Conservation (phyloP, 2,888 invertebrate genomes). For the Gordius sp. region DNA sequence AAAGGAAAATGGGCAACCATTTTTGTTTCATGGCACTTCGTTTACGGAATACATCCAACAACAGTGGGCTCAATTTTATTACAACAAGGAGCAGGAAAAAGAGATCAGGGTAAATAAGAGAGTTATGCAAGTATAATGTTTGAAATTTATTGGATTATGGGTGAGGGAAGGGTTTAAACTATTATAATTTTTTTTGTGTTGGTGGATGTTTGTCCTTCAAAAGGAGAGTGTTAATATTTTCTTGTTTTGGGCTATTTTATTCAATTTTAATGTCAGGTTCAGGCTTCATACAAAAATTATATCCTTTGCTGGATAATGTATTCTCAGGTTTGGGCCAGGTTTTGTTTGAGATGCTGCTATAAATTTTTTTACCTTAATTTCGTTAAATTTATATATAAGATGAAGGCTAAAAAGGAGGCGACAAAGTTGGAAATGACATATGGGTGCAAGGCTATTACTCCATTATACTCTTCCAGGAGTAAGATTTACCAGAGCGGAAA, state of each 20-base stretch:
- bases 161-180: too few species aligned
- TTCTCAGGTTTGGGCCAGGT: too few species aligned
- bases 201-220: too few species aligned
- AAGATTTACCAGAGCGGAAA: not conserved
- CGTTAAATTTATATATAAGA: not conserved
- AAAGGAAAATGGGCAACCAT: not conserved
- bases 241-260: too few species aligned
- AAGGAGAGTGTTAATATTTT: too few species aligned
- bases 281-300: too few species aligned
- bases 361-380: not conserved
- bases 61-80: conserved; percentile 2
- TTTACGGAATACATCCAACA: not conserved
- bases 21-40: not conserved
- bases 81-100: conserved; percentile 5
- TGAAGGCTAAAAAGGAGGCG: conserved; percentile 1
- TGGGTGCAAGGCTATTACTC: not conserved
- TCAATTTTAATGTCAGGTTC: too few species aligned
- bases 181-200: too few species aligned
- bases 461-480: not conserved
- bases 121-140: not conserved
- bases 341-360: not conserved
- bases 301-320: too few species aligned
- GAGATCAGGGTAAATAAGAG: not conserved
- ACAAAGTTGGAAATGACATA: conserved; percentile 8
- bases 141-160: conserved; percentile 1